Evolutionary conservation across 1,140 invertebrate species (phyloP).

Genomic region (Calliopsis andreniformis): DNA sequence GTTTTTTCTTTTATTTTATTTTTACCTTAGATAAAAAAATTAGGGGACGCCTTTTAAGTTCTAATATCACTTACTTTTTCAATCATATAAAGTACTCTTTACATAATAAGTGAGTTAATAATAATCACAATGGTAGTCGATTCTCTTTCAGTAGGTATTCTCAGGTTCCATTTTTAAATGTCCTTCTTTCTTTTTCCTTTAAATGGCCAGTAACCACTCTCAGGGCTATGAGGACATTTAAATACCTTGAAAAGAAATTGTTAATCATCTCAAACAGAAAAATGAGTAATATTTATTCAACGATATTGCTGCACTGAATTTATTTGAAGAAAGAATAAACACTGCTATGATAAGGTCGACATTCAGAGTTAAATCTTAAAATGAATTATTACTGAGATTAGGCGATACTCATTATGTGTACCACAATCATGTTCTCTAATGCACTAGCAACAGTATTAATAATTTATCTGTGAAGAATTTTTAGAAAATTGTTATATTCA

Average conservation of each 20-base stretch:
- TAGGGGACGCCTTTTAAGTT: too few species aligned
- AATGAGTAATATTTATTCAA: not conserved
- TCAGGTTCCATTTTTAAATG: too few species aligned
- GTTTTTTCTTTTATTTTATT: too few species aligned
- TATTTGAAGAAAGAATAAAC: not conserved
- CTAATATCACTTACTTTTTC: too few species aligned
- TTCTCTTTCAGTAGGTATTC: too few species aligned
- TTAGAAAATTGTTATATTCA: not conserved
- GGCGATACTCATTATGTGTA: not conserved
- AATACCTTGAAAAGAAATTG: not conserved
- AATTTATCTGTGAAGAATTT: not conserved
- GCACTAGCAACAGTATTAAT: not conserved
- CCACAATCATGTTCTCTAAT: not conserved
- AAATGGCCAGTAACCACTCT: too few species aligned
- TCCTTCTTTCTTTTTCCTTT: too few species aligned
- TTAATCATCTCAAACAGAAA: not conserved
- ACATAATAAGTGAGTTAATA: too few species aligned
- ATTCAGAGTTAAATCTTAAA: not conserved
- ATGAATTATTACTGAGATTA: not conserved
- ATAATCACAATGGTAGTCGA: too few species aligned
- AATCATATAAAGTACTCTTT: too few species aligned
- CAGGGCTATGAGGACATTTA: too few species aligned
- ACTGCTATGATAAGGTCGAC: not conserved
- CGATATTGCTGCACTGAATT: not conserved
- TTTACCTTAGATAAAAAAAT: too few species aligned